These are phyloP conservation scores for Choreutis nemorana DNA, from an alignment of 2,888 invertebrate genomes.

Conservation along the genomic window DNA sequence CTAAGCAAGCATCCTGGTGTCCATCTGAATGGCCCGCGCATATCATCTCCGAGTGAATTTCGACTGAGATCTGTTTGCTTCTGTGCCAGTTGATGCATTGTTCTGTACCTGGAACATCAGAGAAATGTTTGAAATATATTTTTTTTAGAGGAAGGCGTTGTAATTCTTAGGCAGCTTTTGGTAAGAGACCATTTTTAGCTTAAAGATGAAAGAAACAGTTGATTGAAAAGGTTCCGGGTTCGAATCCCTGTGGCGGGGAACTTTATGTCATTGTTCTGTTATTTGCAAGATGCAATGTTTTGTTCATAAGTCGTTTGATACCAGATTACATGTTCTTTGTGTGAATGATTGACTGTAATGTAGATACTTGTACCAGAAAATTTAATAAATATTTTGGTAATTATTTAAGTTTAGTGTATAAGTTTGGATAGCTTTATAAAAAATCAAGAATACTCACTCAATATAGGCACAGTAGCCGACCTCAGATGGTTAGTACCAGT, in stretches of 20 bases:
- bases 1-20: conserved; percentile 83
- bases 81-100: conserved; percentile 85
- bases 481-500: conserved; percentile 83
- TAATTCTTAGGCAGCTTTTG: not conserved
- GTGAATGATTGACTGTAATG: no score
- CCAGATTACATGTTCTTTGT: no score
- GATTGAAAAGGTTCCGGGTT: no score
- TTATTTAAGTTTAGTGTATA: no score
- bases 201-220: not conserved
- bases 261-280: no score
- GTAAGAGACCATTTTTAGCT: conserved; percentile 2
- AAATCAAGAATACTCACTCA: conserved; percentile 61
- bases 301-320: not conserved
- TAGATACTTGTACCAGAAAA: no score
- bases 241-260: no score
- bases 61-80: conserved; percentile 80
- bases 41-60: conserved; percentile 78
- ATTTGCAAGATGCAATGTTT: no score
- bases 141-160: no score
- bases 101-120: conserved; percentile 67
- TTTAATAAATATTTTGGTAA: no score
- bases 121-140: no score
- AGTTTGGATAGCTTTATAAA: no score
- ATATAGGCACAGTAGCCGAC: conserved; percentile 82
- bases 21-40: conserved; percentile 87